Evolutionary conservation across 2,797 vertebrate species (phyloP).

Genomic region (Muscicapa striata): DNA sequence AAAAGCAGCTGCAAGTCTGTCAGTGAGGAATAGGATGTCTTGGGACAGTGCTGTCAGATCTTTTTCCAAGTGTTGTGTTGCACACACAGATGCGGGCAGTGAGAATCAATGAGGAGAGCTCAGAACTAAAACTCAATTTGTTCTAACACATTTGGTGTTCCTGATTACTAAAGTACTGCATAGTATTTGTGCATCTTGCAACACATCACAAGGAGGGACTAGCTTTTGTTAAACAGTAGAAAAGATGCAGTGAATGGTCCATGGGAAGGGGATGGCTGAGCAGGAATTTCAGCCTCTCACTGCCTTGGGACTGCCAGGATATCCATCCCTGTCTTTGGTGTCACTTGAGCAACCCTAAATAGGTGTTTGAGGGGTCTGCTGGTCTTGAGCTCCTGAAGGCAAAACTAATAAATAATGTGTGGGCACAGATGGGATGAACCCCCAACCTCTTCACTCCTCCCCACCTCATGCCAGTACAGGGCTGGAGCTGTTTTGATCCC

Average conservation of each 20-base stretch:
- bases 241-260: background rate
- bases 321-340: background rate
- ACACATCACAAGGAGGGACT: background rate
- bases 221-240: background rate
- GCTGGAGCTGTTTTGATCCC: conserved; percentile 53
- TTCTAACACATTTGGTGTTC: background rate
- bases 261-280: background rate
- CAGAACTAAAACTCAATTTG: background rate
- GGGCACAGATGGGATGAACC: background rate
- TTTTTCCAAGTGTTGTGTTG: background rate
- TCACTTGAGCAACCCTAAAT: background rate
- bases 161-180: background rate
- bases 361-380: background rate
- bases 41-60: accelerated
- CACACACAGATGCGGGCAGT: background rate
- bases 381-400: background rate
- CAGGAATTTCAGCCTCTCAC: background rate
- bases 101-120: background rate
- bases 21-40: background rate
- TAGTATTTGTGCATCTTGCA: background rate
- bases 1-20: background rate
- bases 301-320: background rate
- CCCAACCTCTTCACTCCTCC: background rate
- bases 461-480: background rate
- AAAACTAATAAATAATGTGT: background rate